phyloP scores from a whole-genome alignment of 2,888 invertebrate genomes.

The Netelia melanura region DNA sequence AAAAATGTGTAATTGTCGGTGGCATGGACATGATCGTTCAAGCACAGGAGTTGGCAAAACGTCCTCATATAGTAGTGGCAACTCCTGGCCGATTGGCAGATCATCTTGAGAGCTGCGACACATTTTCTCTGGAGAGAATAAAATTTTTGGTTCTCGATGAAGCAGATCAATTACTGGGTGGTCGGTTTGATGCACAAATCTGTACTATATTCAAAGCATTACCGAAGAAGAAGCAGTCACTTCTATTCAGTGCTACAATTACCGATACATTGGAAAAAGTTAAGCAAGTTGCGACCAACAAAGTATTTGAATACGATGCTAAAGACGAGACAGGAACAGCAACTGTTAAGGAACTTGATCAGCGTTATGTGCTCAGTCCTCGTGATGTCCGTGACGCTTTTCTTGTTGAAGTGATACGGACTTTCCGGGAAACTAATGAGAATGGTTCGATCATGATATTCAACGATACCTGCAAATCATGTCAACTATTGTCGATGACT shows the following conservation, averaged over 20 bases:
- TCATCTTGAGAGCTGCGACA: constrained; percentile 95
- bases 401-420: constrained; percentile 92
- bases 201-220: constrained; percentile 91
- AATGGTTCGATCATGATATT: constrained; percentile 96
- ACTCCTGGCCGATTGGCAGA: constrained; percentile 98
- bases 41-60: constrained; percentile 92
- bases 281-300: constrained; percentile 87
- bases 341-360: constrained; percentile 95
- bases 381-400: constrained; percentile 97
- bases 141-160: constrained; percentile 97
- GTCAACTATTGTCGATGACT: constrained; percentile 96
- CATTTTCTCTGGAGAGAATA: constrained; percentile 91
- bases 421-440: constrained; percentile 90
- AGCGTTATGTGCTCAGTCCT: constrained; percentile 96
- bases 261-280: constrained; percentile 92
- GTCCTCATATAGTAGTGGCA: constrained; percentile 97
- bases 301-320: constrained; percentile 86
- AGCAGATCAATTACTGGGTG: constrained; percentile 95
- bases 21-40: constrained; percentile 97
- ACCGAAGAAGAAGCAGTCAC: constrained; percentile 93
- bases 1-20: constrained; percentile 96
- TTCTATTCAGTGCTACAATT: constrained; percentile 98
- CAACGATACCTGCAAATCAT: constrained; percentile 97
- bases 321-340: constrained; percentile 89
- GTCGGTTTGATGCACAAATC: constrained; percentile 93